Base-by-base conservation (phyloP, 2,888 invertebrate species). In the Cremastobaeus sp. region DNA sequence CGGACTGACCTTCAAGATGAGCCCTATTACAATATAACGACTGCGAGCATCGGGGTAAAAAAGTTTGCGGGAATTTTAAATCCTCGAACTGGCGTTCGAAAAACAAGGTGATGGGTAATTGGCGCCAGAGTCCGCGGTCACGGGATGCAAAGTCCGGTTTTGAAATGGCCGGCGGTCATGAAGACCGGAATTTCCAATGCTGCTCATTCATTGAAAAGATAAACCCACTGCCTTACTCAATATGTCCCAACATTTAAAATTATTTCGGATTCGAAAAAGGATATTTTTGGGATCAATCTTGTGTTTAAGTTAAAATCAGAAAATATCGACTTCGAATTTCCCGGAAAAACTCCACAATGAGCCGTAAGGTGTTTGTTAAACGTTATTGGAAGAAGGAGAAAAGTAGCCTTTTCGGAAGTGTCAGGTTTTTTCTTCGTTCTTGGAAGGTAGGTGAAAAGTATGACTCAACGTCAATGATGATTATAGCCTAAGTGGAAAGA, bases 141-240 rank as follows among this genome's bases (percentile, higher is more conserved):
- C 34, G 15, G 35, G 45, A 47, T 32, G 59, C 35, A 59, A 59
- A 59, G 37, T 59, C 47, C 57, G 57, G 57, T 57, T 57, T 9
- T 30, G 4, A 34, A 43, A 45, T 45, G 57, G 45, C 57, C 57
- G 45, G 21, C 45, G 57, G 57, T 55, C 3, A 43, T 43, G 55
- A 18, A 15, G 55, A 54, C 54, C 39, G 54, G 28, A 54, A 39
- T 39, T 54, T 18, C 39, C 54, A 17, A 28, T 11, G 39, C 39
- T 8, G 30, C 21, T 45, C 57, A 34, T 57, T 57, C 45, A 57
- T 57, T 11, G 54, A 39, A 54, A 54, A 54, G 39, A 54, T n/a
- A n/a, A 54, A 39, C 30, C 54, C 39, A 18, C 28, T 30, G 17
- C 25, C 52, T 52, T 52, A 39, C 28, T 28, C 1, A 8, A 34